A percentile compares a stretch with the other conserved stretches of the same genome.
phyloP scores from a whole-genome alignment of 2,113 vertebrate species.

The Tapirus terrestris region DNA sequence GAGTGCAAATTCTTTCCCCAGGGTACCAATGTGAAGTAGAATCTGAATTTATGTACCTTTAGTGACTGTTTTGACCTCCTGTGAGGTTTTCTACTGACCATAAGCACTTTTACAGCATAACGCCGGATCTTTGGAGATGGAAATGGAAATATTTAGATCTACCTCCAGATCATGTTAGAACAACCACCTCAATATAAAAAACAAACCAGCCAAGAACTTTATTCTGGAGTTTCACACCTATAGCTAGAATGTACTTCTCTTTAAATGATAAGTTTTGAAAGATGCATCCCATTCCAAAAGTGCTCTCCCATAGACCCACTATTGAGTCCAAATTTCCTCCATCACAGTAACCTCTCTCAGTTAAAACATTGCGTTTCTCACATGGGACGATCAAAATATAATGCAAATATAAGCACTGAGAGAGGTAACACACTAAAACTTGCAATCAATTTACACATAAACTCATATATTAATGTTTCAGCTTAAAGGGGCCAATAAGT shows the following conservation, averaged over 20 bases:
- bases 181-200: not conserved
- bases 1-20: not conserved
- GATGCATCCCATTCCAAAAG: not conserved
- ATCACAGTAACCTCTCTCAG: not conserved
- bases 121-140: not conserved
- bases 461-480: not conserved
- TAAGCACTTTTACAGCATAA: not conserved
- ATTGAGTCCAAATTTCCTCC: not conserved
- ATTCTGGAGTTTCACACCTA: not conserved
- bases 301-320: not conserved
- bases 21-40: not conserved
- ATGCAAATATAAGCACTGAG: not conserved
- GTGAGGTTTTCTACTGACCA: not conserved
- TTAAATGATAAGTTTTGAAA: not conserved
- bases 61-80: not conserved
- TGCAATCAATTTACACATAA: not conserved
- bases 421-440: not conserved
- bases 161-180: not conserved
- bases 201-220: not conserved
- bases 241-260: not conserved
- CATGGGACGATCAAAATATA: not conserved
- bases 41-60: not conserved
- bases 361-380: not conserved
- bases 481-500: not conserved
- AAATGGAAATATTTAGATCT: not conserved